These are phyloP conservation scores for Astropecten irregularis DNA, from an alignment of 53 echinoderm and acorn worm genomes.

Conservation along the genomic window DNA sequence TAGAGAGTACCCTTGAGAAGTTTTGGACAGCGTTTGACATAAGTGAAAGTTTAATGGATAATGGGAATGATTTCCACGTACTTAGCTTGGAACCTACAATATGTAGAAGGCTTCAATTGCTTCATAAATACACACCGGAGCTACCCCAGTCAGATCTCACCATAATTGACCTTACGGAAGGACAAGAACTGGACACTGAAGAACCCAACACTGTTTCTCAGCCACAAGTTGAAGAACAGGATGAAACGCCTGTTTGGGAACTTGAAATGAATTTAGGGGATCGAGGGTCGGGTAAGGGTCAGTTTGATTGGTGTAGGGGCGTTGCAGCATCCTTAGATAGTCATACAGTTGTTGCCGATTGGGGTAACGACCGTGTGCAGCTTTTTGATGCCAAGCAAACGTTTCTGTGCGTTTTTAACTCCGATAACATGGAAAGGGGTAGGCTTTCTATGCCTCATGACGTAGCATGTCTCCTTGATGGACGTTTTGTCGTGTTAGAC, in stretches of 20 bases:
- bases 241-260: constrained; percentile 61
- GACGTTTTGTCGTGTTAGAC: constrained; percentile 79
- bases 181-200: constrained; percentile 23
- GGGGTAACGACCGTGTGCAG: constrained; percentile 92
- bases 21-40: constrained; percentile 83
- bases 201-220: constrained; percentile 5
- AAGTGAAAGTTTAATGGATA: constrained; percentile 73
- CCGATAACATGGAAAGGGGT: constrained; percentile 59
- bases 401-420: constrained; percentile 78
- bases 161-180: constrained; percentile 72
- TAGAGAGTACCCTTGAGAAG: constrained; percentile 72
- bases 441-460: constrained; percentile 90
- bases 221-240: background rate
- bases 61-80: constrained; percentile 80
- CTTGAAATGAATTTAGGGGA: constrained; percentile 76
- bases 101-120: constrained; percentile 52
- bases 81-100: constrained; percentile 62
- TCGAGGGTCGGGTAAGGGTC: constrained; percentile 71
- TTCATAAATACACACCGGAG: constrained; percentile 57
- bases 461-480: constrained; percentile 83
- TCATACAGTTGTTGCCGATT: constrained; percentile 83
- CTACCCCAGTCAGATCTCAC: constrained; percentile 66
- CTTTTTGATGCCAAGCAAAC: constrained; percentile 73
- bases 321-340: constrained; percentile 76
- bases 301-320: constrained; percentile 92